Evolutionary conservation across 2,797 vertebrate species (phyloP).

Genomic region (Vipera latastei): DNA sequence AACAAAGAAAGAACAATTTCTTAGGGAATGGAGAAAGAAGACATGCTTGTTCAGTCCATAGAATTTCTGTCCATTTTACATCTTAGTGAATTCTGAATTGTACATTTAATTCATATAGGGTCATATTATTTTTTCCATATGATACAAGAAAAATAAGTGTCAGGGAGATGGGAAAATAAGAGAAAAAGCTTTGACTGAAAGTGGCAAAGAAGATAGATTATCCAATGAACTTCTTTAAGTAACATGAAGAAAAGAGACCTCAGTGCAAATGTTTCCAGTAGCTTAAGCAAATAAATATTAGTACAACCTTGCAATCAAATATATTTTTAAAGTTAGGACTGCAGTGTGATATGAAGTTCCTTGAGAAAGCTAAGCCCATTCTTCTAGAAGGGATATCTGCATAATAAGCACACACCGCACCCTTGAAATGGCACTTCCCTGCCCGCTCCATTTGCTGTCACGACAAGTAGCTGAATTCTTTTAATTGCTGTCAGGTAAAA

Average conservation of each 20-base stretch:
- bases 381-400: background rate
- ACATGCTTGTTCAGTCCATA: background rate
- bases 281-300: background rate
- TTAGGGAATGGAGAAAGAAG: background rate
- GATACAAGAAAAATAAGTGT: background rate
- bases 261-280: background rate
- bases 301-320: background rate
- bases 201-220: background rate
- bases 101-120: background rate
- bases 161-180: background rate
- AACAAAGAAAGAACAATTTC: background rate
- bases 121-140: background rate
- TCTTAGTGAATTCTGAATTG: background rate
- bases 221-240: background rate
- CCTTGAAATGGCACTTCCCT: background rate
- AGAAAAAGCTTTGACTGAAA: background rate
- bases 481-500: constrained; percentile 5
- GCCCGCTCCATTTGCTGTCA: constrained; percentile 10
- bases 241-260: background rate
- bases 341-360: background rate
- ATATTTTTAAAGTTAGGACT: background rate
- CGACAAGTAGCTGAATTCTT: constrained; percentile 9
- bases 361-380: background rate
- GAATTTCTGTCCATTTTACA: background rate
- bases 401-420: background rate